phyloP scores from a whole-genome alignment of 2,888 invertebrate genomes.

The Diarsia mendica region DNA sequence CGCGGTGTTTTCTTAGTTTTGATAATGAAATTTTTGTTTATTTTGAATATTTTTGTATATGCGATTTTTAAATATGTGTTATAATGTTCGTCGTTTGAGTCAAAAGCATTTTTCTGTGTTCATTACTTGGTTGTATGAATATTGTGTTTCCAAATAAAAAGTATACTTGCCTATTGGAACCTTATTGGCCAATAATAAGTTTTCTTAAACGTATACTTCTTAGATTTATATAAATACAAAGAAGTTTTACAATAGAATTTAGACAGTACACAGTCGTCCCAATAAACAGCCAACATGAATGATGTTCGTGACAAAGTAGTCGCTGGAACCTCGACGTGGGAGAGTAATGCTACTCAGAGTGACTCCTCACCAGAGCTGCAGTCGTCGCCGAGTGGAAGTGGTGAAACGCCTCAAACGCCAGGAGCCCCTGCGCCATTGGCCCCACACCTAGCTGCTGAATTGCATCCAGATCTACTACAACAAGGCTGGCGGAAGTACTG shows the following conservation, averaged over 20 bases:
- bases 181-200: slow-evolving; percentile 71
- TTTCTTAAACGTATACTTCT: slow-evolving; percentile 15
- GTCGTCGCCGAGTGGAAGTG: slow-evolving; percentile 84
- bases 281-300: slow-evolving; percentile 82
- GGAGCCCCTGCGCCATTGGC: slow-evolving; percentile 90
- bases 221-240: slow-evolving; percentile 12
- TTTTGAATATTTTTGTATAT: slow-evolving; percentile 62
- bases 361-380: slow-evolving; percentile 87
- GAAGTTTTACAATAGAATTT: slow-evolving; percentile 45
- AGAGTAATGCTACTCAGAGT: slow-evolving; percentile 80
- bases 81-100: slow-evolving; percentile 74
- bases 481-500: slow-evolving; percentile 99
- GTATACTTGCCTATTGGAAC: slow-evolving; percentile 77
- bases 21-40: slow-evolving; percentile 66
- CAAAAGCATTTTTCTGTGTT: slow-evolving; percentile 68
- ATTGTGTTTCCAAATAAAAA: slow-evolving; percentile 80
- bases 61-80: slow-evolving; percentile 54
- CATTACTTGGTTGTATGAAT: slow-evolving; percentile 83
- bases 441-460: slow-evolving; percentile 85
- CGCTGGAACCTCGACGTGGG: slow-evolving; percentile 87
- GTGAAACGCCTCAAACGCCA: slow-evolving; percentile 90
- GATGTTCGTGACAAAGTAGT: slow-evolving; percentile 89
- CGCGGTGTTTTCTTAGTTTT: slow-evolving; percentile 77
- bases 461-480: slow-evolving; percentile 90
- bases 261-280: slow-evolving; percentile 37